Conservation (phyloP, 2,797 vertebrate species). For the Caiman crocodilus region DNA sequence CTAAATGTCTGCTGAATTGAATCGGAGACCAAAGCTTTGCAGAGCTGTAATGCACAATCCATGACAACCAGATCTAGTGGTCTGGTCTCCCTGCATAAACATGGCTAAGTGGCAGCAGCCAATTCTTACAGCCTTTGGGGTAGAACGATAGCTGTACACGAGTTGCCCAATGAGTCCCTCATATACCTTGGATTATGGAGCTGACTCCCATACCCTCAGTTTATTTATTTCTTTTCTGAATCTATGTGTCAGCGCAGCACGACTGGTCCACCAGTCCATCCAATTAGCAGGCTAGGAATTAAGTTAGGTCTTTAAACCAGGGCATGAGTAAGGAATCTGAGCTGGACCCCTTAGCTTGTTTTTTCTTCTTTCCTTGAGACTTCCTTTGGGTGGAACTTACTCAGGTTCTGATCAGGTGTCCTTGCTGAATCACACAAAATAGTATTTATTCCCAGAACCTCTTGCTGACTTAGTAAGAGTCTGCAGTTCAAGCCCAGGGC, state of each 20-base stretch:
- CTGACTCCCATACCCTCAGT: not conserved
- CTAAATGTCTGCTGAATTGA: no score
- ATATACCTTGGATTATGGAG: not conserved
- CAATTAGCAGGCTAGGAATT: no score
- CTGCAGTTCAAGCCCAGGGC: not conserved
- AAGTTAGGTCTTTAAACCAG: no score
- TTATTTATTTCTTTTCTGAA: not conserved
- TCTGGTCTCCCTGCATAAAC: not conserved
- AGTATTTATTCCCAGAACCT: not conserved
- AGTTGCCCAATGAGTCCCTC: not conserved
- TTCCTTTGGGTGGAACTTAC: not conserved
- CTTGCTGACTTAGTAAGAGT: not conserved
- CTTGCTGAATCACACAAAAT: not conserved
- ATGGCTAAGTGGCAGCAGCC: not conserved
- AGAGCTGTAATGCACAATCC: no score
- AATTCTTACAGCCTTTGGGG: not conserved
- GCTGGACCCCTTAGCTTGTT: no score
- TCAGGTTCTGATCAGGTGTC: not conserved
- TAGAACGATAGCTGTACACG: not conserved
- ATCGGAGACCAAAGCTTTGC: no score
- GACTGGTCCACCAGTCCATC: no score
- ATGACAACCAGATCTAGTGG: no score
- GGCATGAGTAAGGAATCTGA: no score
- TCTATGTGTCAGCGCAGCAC: no score
- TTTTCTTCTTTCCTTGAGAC: no score